Evolutionary conservation across 2,113 vertebrate genomes (phyloP).

Genomic region (Atherinomorus stipes): DNA sequence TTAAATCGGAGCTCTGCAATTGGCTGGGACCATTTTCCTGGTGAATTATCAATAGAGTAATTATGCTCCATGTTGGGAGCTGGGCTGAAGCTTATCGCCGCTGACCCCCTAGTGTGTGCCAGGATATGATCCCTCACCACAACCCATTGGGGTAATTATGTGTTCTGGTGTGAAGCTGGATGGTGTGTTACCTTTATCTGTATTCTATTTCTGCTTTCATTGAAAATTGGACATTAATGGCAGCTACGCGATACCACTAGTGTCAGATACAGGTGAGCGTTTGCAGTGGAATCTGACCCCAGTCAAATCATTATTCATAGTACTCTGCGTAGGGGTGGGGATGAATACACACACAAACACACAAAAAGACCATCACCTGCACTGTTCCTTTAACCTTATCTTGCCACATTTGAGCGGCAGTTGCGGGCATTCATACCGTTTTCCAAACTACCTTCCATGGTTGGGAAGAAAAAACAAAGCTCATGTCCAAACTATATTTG

Average conservation of each 20-base stretch:
- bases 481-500: slow-evolving; percentile 19
- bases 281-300: slow-evolving; percentile 74
- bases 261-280: slow-evolving; percentile 74
- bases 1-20: slow-evolving; percentile 81
- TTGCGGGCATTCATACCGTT: slow-evolving; percentile 40
- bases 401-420: slow-evolving; percentile 34
- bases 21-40: slow-evolving; percentile 81
- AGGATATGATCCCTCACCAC: slow-evolving; percentile 83
- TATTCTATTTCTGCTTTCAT: slow-evolving; percentile 83
- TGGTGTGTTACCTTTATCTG: slow-evolving; percentile 80
- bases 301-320: slow-evolving; percentile 72
- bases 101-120: slow-evolving; percentile 77
- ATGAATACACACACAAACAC: slow-evolving; percentile 42
- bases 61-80: slow-evolving; percentile 84
- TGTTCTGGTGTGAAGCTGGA: slow-evolving; percentile 78
- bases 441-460: slow-evolving; percentile 10
- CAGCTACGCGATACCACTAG: slow-evolving; percentile 75
- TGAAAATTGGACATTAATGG: slow-evolving; percentile 86
- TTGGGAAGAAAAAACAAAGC: slow-evolving; percentile 42
- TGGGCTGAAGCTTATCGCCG: slow-evolving; percentile 80
- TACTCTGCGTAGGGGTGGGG: slow-evolving; percentile 8
- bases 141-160: slow-evolving; percentile 86
- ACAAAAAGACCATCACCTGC: slow-evolving; percentile 47
- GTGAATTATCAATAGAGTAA: slow-evolving; percentile 89
- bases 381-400: slow-evolving; percentile 61